Evolutionary conservation across 23 tunicate genomes (phyloP).

Genomic region (Diplosoma virens): DNA sequence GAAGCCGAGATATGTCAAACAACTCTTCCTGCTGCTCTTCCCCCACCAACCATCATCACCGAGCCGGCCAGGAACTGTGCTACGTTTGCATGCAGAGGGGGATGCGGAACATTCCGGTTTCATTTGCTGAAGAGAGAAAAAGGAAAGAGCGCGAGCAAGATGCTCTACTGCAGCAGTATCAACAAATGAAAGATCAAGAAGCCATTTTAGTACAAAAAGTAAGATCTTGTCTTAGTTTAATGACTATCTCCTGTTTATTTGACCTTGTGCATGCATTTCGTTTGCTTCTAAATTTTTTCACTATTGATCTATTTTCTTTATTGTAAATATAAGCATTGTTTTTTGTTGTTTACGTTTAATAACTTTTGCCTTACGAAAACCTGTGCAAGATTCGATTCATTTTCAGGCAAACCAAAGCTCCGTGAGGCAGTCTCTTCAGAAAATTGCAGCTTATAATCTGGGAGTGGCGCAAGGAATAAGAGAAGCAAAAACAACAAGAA

Average conservation of each 20-base stretch:
- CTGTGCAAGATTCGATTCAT: neutral
- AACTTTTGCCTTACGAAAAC: too few species aligned
- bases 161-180: conserved; percentile 84
- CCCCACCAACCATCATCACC: conserved; percentile 70
- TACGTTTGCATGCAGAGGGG: conserved; percentile 95
- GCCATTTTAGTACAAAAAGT: conserved; percentile 84
- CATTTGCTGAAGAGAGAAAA: conserved; percentile 73
- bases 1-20: neutral
- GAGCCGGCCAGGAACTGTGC: conserved; percentile 92
- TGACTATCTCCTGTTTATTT: too few species aligned
- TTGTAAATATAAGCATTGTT: too few species aligned
- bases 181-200: conserved; percentile 93
- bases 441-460: conserved; percentile 87
- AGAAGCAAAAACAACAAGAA: conserved; percentile 44
- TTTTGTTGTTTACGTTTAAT: too few species aligned
- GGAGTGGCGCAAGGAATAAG: conserved; percentile 85
- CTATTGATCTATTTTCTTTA: too few species aligned
- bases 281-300: too few species aligned
- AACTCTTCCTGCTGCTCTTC: conserved; percentile 6
- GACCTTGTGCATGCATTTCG: too few species aligned
- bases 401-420: conserved; percentile 64
- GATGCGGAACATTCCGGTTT: conserved; percentile 86
- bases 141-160: conserved; percentile 77
- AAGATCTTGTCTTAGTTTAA: too few species aligned
- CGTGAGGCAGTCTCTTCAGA: conserved; percentile 60